A percentile compares a stretch with the other conserved stretches of the same genome.
phyloP scores from a whole-genome alignment of 2,888 invertebrate genomes.

The Synanthedon andrenaeformis region DNA sequence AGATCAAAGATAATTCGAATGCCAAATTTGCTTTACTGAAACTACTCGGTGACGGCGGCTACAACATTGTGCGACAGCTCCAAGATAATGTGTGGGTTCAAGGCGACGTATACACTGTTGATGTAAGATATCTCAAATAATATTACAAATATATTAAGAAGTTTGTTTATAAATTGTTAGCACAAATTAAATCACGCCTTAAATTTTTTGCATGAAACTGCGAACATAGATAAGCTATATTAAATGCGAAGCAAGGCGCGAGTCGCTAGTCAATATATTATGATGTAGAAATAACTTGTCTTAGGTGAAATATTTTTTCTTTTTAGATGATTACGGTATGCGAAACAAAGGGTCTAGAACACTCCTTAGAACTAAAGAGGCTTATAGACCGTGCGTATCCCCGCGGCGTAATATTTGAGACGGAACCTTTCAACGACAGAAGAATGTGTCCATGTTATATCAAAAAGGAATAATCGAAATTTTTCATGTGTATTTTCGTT shows the following conservation, averaged over 20 bases:
- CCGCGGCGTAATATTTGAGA: slow-evolving; percentile 33
- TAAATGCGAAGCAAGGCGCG: no score
- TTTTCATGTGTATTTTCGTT: neutral
- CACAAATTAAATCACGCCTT: neutral
- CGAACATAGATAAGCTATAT: no score
- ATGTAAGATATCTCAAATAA: slow-evolving; percentile 21
- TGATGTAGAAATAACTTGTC: no score
- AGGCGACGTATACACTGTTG: slow-evolving; percentile 78
- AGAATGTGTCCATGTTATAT: slow-evolving; percentile 43
- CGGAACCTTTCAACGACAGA: slow-evolving; percentile 48
- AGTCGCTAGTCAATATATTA: no score
- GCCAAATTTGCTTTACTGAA: slow-evolving; percentile 79
- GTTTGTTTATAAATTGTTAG: neutral
- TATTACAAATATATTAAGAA: neutral
- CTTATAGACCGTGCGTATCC: slow-evolving; percentile 44
- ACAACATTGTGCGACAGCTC: slow-evolving; percentile 87
- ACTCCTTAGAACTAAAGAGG: slow-evolving; percentile 68
- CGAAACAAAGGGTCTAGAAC: slow-evolving; percentile 84
- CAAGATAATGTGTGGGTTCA: slow-evolving; percentile 93
- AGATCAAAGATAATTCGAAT: slow-evolving; percentile 46
- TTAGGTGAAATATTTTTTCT: neutral
- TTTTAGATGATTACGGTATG: slow-evolving; percentile 82
- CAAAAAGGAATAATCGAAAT: slow-evolving; percentile 2
- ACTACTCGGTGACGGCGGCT: slow-evolving; percentile 78
- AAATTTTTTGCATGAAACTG: no score